Percentiles rank a stretch among this genome's conserved stretches.
These are phyloP conservation scores for Lepeophtheirus nordmannii DNA, from an alignment of 2,888 invertebrate genomes.

Conservation along the genomic window DNA sequence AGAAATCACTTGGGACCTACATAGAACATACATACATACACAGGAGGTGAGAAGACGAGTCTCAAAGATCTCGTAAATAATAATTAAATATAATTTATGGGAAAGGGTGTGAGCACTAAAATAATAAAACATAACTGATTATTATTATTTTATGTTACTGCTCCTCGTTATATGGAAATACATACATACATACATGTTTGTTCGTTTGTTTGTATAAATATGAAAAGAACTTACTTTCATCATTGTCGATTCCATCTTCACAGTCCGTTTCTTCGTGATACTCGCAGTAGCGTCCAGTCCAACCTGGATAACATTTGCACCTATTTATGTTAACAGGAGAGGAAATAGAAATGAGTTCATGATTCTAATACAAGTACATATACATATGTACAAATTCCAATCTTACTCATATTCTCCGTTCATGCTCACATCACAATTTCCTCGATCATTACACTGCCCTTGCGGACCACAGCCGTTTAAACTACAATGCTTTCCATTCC, in stretches of 20 bases:
- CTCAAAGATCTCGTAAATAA: no score
- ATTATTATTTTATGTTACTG: not conserved
- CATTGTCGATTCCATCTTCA: conserved; percentile 88
- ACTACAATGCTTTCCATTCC: conserved; percentile 37
- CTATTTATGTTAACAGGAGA: conserved; percentile 44
- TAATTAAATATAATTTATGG: no score
- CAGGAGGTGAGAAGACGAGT: no score
- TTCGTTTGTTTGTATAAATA: not conserved
- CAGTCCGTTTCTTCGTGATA: conserved; percentile 77
- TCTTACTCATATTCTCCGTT: conserved; percentile 27
- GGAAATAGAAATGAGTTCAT: conserved; percentile 1
- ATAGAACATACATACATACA: no score
- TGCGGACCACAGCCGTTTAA: conserved; percentile 64
- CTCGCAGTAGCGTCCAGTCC: conserved; percentile 82
- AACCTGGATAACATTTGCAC: conserved; percentile 81
- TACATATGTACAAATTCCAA: conserved; percentile 18
- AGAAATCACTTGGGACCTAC: no score
- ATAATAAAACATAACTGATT: no score
- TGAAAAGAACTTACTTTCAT: conserved; percentile 57
- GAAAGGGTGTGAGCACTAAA: no score
- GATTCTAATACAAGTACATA: no score
- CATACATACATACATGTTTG: not conserved
- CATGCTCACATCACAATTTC: conserved; percentile 12
- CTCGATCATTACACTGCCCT: conserved; percentile 63
- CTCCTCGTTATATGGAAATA: conserved; percentile 11